Conservation (phyloP, 1,140 invertebrate genomes). For the Drosophila tsacasi region DNA sequence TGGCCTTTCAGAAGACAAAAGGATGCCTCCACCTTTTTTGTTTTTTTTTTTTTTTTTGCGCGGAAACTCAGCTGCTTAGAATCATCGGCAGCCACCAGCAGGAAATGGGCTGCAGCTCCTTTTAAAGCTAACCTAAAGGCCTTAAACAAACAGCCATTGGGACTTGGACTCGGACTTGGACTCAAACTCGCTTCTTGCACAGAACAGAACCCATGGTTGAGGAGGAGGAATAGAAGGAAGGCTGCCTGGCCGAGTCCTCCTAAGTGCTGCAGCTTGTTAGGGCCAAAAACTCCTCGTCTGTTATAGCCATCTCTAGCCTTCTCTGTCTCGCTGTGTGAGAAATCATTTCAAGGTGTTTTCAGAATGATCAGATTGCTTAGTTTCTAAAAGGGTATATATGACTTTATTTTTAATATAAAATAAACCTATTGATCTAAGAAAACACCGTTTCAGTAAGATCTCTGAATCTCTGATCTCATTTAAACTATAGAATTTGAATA, state of each 20-base stretch:
- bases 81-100: conserved; percentile 53
- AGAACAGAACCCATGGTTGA: conserved; percentile 3
- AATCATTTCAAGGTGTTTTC: conserved; percentile 70
- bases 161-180: conserved; percentile 7
- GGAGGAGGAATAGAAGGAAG: neutral
- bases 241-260: conserved; percentile 9
- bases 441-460: neutral
- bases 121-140: conserved; percentile 77
- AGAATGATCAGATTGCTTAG: conserved; percentile 14
- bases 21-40: conserved; percentile 47
- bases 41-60: neutral
- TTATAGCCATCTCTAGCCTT: conserved; percentile 45
- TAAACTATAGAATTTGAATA: rapidly evolving
- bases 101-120: conserved; percentile 77
- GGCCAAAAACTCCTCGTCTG: conserved; percentile 31
- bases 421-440: neutral
- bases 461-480: rapidly evolving
- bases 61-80: conserved; percentile 36
- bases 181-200: neutral
- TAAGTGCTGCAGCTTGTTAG: conserved; percentile 76
- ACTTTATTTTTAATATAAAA: neutral
- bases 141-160: conserved; percentile 67
- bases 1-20: conserved; percentile 65
- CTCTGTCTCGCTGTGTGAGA: conserved; percentile 67
- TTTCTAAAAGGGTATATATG: neutral